Base-by-base conservation (phyloP, 2,113 vertebrate genomes). In the Campylorhamphus procurvoides region DNA sequence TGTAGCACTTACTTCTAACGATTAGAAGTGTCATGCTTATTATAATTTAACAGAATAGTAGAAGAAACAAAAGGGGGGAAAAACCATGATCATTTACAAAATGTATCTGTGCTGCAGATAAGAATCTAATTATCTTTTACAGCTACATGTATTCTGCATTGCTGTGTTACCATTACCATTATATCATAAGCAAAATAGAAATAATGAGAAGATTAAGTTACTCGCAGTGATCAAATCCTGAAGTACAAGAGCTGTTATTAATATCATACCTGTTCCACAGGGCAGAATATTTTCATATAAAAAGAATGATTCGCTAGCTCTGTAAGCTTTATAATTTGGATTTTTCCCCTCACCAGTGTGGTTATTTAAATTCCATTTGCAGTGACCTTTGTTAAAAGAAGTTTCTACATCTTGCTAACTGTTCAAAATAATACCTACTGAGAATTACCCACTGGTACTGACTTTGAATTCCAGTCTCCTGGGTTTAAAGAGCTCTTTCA, bases 341-440 rank as follows among this genome's bases (percentile, higher is more conserved):
- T 42, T 82, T 80, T 89, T 37, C 64, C 22, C 33, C 29, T 79
- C 74, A 69, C n/a, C 59, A 55, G 0, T 69, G 46, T 42, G 28
- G 33, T 67, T 76, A 49, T 94, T 87, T 76, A 87, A 94, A 94
- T 94, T 87, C 71, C 47, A 83, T 85, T 92, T 87, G 49, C 67
- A 85, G 49, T 89, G 73, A 91, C 40, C 62, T 69, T 87, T 89
- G 42, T 40, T 71, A 92, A 91, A 91, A 84, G 73, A 40, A 73
- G 23, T 35, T 79, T 73, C 67, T 76, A 28, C 29, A 58, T 69
- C 63, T 63, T 77, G 49, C 33, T 85, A 85, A 72, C 64, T 90
- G 44, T 68, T 94, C 24, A 47, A 87, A 88, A 75, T 59, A 88
- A 60, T 15, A 63, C 31, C 59, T 77, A 27, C 19, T 79, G 77